A percentile compares a stretch with the other conserved stretches of the same genome.
phyloP scores from a whole-genome alignment of 2,113 vertebrate species.

The Tachysurus vachellii region DNA sequence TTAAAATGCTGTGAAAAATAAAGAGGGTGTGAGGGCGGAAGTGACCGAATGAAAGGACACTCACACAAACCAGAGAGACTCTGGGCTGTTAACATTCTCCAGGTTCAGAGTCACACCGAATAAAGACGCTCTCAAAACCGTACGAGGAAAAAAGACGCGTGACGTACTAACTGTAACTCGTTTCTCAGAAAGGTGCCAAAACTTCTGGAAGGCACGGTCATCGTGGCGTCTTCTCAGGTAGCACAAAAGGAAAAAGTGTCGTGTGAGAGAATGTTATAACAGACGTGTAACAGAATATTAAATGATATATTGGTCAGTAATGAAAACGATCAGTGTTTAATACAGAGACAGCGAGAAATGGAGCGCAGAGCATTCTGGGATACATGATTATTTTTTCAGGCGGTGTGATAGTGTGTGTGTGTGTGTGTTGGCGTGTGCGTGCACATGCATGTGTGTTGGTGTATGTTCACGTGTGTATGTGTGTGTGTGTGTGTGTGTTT shows the following conservation, averaged over 20 bases:
- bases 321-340: neutral
- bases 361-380: conserved; percentile 19
- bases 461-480: neutral
- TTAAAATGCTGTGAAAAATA: neutral
- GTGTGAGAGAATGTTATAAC: neutral
- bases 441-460: neutral
- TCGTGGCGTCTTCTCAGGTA: neutral
- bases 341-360: neutral
- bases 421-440: neutral
- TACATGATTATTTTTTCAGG: neutral
- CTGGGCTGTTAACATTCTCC: neutral
- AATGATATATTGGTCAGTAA: neutral
- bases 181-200: neutral
- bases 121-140: no score
- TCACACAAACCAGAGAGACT: neutral
- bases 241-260: neutral
- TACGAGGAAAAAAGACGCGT: neutral
- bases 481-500: neutral
- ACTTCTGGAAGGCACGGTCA: neutral
- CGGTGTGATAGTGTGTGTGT: neutral
- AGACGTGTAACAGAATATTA: no score
- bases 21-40: neutral
- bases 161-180: neutral
- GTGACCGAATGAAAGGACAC: neutral
- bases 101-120: no score